phyloP scores from a whole-genome alignment of 1,140 invertebrate genomes.

The Drosophila mauritiana region DNA sequence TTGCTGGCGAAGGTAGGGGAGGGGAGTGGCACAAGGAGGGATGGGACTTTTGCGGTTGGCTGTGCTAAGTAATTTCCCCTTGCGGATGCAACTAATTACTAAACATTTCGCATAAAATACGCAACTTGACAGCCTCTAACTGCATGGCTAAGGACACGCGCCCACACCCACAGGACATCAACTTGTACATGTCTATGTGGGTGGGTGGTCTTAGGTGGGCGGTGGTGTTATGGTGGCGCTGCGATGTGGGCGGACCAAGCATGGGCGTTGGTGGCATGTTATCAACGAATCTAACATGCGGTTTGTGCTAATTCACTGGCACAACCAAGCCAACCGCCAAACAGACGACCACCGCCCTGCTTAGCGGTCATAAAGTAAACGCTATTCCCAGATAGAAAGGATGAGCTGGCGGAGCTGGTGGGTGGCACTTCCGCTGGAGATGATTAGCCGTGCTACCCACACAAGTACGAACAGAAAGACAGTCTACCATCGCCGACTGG shows the following conservation, averaged over 20 bases:
- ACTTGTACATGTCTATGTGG: constrained; percentile 23
- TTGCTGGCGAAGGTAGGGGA: neutral
- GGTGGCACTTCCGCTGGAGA: constrained; percentile 61
- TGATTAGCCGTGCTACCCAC: constrained; percentile 37
- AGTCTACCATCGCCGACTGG: constrained; percentile 3
- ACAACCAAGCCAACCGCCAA: constrained; percentile 46
- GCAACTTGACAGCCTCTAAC: constrained; percentile 77
- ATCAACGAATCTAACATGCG: constrained; percentile 80
- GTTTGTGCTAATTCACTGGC: constrained; percentile 70
- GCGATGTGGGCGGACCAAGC: neutral
- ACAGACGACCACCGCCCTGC: constrained; percentile 36
- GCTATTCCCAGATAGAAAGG: constrained; percentile 9
- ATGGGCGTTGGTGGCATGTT: constrained; percentile 51
- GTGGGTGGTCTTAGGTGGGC: neutral
- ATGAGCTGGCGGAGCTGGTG: neutral
- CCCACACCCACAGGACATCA: constrained; percentile 34
- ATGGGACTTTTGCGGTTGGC: constrained; percentile 44
- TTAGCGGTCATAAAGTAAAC: constrained; percentile 64
- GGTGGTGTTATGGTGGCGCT: neutral
- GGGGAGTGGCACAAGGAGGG: constrained; percentile 17
- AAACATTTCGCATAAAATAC: constrained; percentile 84
- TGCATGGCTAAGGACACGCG: constrained; percentile 58
- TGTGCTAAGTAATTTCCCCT: constrained; percentile 79
- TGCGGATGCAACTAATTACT: constrained; percentile 83
- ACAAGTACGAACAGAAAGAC: neutral